Percentiles rank a stretch among this genome's conserved stretches.
Conservation (phyloP, 2,797 vertebrate genomes). For the Tapera naevia region DNA sequence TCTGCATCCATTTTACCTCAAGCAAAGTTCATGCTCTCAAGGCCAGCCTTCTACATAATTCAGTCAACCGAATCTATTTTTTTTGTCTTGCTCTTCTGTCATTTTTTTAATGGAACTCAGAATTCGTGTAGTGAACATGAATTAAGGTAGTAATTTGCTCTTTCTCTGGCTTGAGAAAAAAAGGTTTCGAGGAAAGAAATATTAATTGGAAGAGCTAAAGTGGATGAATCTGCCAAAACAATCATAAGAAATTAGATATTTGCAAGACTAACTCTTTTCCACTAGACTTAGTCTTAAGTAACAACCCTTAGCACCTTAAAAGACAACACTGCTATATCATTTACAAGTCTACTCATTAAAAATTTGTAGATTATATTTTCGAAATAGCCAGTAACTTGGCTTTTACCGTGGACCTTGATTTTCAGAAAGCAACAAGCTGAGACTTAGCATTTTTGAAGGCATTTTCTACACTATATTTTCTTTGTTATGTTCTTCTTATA, state of each 20-base stretch:
- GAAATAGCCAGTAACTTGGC: not conserved
- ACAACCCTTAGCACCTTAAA: not conserved
- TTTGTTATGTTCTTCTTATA: not conserved
- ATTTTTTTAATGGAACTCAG: not conserved
- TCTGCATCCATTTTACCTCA: constrained; percentile 6
- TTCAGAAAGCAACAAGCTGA: not conserved
- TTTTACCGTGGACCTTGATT: not conserved
- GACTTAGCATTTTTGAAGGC: not conserved
- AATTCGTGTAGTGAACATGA: not conserved
- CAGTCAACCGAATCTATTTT: not conserved
- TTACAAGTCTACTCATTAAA: not conserved
- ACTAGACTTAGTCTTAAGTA: not conserved
- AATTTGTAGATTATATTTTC: not conserved
- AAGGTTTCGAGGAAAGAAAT: not conserved
- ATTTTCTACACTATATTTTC: not conserved
- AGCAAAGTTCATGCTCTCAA: constrained; percentile 17
- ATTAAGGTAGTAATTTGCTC: not conserved
- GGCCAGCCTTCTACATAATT: not conserved
- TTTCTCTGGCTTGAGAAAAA: not conserved
- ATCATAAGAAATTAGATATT: not conserved
- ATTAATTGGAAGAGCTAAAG: not conserved
- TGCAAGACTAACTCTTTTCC: not conserved
- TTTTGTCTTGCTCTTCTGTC: not conserved
- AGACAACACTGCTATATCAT: not conserved
- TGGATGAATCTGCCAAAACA: not conserved